Evolutionary conservation across 2,797 vertebrate species (phyloP).

Genomic region (Antennarius maculatus): DNA sequence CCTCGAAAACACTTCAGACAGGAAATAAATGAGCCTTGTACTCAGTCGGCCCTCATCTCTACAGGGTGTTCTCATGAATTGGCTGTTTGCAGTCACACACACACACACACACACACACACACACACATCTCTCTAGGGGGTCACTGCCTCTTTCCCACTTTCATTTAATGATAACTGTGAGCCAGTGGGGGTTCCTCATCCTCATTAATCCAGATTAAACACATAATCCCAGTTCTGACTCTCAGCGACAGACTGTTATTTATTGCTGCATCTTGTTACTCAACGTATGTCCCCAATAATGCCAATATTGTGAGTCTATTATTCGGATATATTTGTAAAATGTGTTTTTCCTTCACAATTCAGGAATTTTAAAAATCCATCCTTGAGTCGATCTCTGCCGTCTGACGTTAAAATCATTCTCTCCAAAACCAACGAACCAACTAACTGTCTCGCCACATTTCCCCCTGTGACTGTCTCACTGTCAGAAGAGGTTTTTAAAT

Average conservation of each 20-base stretch:
- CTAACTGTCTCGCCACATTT: constrained; percentile 45
- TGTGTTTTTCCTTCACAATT: neutral
- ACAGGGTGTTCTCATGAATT: constrained; percentile 62
- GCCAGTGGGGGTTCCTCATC: constrained; percentile 57
- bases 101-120: constrained; percentile 10
- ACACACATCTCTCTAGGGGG: constrained; percentile 36
- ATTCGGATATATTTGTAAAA: neutral
- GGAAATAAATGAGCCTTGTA: constrained; percentile 71
- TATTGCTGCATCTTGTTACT: constrained; percentile 53
- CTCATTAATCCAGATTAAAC: constrained; percentile 77
- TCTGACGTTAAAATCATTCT: constrained; percentile 31
- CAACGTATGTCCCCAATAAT: constrained; percentile 36
- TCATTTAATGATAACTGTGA: constrained; percentile 69
- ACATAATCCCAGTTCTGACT: constrained; percentile 64
- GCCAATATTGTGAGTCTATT: neutral
- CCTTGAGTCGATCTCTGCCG: constrained; percentile 10
- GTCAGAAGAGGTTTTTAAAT: constrained; percentile 32
- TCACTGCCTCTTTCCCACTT: constrained; percentile 57
- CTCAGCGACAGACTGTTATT: constrained; percentile 61
- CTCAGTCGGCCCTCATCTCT: constrained; percentile 69
- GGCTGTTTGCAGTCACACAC: constrained; percentile 50
- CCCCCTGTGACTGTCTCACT: constrained; percentile 21
- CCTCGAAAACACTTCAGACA: constrained; percentile 59
- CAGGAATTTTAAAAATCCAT: neutral
- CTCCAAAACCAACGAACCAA: constrained; percentile 21